A percentile compares a stretch with the other conserved stretches of the same genome.
These are phyloP conservation scores for Tortricodes alternella DNA, from an alignment of 2,888 invertebrate genomes.

Conservation along the genomic window DNA sequence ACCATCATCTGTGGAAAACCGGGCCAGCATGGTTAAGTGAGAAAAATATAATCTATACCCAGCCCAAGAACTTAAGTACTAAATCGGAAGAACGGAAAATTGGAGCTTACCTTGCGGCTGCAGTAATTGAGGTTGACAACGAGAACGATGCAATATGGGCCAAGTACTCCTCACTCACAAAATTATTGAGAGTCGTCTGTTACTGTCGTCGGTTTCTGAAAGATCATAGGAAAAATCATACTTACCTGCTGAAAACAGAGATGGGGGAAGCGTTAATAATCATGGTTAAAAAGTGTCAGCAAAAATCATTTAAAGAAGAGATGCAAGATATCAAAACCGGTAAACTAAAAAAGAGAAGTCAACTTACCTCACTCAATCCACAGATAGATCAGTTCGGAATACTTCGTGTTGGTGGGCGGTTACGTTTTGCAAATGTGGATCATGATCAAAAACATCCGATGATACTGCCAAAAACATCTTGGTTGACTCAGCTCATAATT, in stretches of 20 bases:
- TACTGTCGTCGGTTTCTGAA: background rate
- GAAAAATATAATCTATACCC: background rate
- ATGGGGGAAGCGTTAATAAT: background rate
- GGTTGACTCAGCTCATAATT: background rate
- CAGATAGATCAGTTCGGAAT: background rate
- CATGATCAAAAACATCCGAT: background rate
- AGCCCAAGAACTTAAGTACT: background rate
- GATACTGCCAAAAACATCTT: background rate
- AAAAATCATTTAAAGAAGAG: background rate
- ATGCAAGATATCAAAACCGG: background rate
- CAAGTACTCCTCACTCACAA: background rate
- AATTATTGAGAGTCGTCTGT: background rate
- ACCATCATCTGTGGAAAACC: background rate
- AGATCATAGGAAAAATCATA: background rate
- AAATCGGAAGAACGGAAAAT: background rate
- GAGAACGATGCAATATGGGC: background rate
- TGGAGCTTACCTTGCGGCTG: background rate
- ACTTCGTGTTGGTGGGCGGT: background rate
- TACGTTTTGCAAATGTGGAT: background rate
- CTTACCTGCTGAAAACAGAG: slow-evolving; percentile 5
- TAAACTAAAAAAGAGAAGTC: background rate
- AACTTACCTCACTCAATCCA: slow-evolving; percentile 1
- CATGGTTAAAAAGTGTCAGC: background rate
- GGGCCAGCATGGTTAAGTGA: background rate
- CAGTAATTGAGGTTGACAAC: background rate